Evolutionary conservation across 2,797 vertebrate genomes (phyloP).

Genomic region (Falco concolor): DNA sequence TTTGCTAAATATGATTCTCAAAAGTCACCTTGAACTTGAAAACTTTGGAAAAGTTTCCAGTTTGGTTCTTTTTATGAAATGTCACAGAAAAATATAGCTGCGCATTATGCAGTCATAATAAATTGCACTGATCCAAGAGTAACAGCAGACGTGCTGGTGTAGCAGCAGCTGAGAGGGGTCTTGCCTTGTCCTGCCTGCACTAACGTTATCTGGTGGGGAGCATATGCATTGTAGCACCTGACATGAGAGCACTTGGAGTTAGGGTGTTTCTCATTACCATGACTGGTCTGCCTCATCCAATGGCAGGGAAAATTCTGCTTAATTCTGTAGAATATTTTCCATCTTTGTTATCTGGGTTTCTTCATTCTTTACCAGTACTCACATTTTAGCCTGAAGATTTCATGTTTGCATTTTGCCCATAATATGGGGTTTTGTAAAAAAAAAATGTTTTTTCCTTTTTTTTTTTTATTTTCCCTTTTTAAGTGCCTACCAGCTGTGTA

Average conservation of each 20-base stretch:
- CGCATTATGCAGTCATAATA: not conserved
- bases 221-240: rapidly evolving
- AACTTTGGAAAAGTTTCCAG: not conserved
- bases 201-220: not conserved
- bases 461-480: not conserved
- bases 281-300: not conserved
- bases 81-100: not conserved
- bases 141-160: not conserved
- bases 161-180: rapidly evolving
- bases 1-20: not conserved
- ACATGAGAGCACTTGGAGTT: not conserved
- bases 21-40: not conserved
- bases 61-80: not conserved
- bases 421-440: not conserved
- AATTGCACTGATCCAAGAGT: not conserved
- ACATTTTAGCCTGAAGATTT: not conserved
- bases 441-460: not conserved
- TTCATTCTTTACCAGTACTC: not conserved
- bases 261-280: rapidly evolving
- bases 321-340: not conserved
- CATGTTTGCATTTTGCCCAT: not conserved
- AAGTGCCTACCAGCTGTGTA: not conserved
- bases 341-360: not conserved
- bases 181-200: not conserved
- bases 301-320: not conserved